Base-by-base conservation (phyloP, 2,888 invertebrate species). In the Pelosia muscerda region DNA sequence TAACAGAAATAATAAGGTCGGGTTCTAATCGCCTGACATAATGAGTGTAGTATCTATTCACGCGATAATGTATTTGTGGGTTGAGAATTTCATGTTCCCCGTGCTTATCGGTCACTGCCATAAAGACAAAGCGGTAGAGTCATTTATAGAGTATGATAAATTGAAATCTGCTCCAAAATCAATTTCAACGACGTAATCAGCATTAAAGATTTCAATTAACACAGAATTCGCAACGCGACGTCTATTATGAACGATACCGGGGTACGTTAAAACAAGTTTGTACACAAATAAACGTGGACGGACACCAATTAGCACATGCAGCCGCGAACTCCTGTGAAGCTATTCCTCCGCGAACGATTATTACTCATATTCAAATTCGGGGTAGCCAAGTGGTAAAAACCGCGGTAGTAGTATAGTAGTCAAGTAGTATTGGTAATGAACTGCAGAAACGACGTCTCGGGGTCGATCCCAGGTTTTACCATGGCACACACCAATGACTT, bases 261-360 rank as follows among this genome's bases (percentile, higher is more conserved):
- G 1, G 25, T 49, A 61, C 26, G 53, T 34, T 19, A 22, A 49
- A 54, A 75, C 71, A 79, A 76, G 78, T 79, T 79, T 74, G 74
- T 79, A 83, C 83, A 82, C 86, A 90, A 89, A 91, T 88, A 89
- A 86, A 89, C 86, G 57, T 28, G 28, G 10, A 10, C 81, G 83
- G 86, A 88, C 87, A 87, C 86, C 84, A 89, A 89, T 91, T 90
- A 90, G 81, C 86, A 84, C 83, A 81, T 83, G 80, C 75, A 73
- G 68, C 77, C 81, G 78, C 78, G 71, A 70, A 79, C 75, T 82
- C 78, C 79, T 77, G 76, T 70, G 66, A 79, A 84, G 83, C 77
- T 81, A 83, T 84, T 83, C 79, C 79, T 80, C 75, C 71, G 73
- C 68, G 66, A 76, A 72, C 75, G 77, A 80, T 79, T 79, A 78